Evolutionary conservation across 2,888 invertebrate species (phyloP).

Genomic region (Fragum fragum): DNA sequence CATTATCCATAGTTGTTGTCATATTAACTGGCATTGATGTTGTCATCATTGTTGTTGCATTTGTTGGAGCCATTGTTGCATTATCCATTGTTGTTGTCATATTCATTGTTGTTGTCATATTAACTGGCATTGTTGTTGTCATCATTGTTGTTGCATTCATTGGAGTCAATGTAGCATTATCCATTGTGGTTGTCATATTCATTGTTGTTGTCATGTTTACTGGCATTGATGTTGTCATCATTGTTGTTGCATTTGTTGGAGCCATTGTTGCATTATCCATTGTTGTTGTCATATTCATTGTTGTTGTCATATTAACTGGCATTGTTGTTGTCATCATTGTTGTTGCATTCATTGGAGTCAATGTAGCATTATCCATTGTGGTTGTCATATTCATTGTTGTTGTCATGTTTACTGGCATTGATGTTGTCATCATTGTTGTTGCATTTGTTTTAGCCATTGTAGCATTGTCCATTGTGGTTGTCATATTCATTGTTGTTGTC

Average conservation of each 20-base stretch:
- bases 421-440: not conserved
- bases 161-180: not conserved
- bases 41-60: not conserved
- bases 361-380: not conserved
- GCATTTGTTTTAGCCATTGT: not conserved
- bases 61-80: slow-evolving; percentile 17
- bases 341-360: not conserved
- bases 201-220: not conserved
- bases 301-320: not conserved
- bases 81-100: slow-evolving; percentile 22
- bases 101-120: slow-evolving; percentile 25
- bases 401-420: not conserved
- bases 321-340: slow-evolving; percentile 5
- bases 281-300: not conserved
- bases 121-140: not conserved
- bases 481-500: not conserved
- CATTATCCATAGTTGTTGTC: not conserved
- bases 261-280: not conserved
- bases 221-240: not conserved
- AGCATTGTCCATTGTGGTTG: not conserved
- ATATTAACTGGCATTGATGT: not conserved
- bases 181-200: not conserved
- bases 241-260: not conserved
- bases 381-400: not conserved
- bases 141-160: not conserved